phyloP scores from a whole-genome alignment of 2,888 invertebrate genomes.

The Fragum whitleyi region DNA sequence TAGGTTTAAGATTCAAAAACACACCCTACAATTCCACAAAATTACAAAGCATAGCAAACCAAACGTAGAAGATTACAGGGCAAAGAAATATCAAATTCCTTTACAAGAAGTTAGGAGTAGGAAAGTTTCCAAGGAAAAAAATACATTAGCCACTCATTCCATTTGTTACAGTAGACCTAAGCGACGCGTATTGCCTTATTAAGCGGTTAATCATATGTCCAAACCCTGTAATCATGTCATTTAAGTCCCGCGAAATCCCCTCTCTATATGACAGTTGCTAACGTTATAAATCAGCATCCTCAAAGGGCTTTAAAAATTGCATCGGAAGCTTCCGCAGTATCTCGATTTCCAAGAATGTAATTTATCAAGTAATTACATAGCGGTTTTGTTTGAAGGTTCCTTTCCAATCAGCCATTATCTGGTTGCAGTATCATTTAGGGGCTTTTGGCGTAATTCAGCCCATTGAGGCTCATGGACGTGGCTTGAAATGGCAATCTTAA shows the following conservation, averaged over 20 bases:
- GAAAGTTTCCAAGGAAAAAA: background rate
- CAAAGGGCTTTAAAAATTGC: slow-evolving; percentile 56
- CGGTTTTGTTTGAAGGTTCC: slow-evolving; percentile 66
- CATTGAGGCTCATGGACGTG: slow-evolving; percentile 52
- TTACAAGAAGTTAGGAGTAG: no score
- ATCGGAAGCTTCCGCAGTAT: slow-evolving; percentile 55
- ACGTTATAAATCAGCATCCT: slow-evolving; percentile 58
- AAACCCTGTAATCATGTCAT: slow-evolving; percentile 58
- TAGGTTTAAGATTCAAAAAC: no score
- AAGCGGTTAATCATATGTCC: slow-evolving; percentile 65
- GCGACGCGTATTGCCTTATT: slow-evolving; percentile 60
- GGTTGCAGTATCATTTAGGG: slow-evolving; percentile 62
- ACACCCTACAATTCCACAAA: no score
- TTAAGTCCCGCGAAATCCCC: slow-evolving; percentile 58
- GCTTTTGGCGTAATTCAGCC: slow-evolving; percentile 66
- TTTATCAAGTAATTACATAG: slow-evolving; percentile 70
- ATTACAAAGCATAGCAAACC: no score
- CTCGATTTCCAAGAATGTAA: slow-evolving; percentile 58
- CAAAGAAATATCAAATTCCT: no score
- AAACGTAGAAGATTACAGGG: no score
- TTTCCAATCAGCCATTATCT: slow-evolving; percentile 63
- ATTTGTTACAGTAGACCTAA: slow-evolving; percentile 55
- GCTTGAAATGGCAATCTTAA: slow-evolving; percentile 66
- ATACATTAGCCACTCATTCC: slow-evolving; percentile 19
- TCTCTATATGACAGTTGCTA: slow-evolving; percentile 58